phyloP scores from a whole-genome alignment of 2,113 vertebrate genomes.

The Bothrops jararaca region DNA sequence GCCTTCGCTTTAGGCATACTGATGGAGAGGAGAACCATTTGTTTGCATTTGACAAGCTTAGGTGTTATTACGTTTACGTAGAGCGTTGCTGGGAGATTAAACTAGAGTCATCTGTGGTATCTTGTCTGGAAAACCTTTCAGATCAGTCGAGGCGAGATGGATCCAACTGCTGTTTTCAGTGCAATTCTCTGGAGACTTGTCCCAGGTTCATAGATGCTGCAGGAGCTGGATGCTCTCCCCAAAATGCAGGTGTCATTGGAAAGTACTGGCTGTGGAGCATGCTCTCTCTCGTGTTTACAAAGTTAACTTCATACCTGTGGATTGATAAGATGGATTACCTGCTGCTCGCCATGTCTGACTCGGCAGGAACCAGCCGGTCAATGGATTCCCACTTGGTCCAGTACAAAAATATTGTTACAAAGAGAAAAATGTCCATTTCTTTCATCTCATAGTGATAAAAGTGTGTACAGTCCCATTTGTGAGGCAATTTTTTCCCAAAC shows the following conservation, averaged over 20 bases:
- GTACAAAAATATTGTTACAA: constrained; percentile 65
- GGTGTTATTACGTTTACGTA: background rate
- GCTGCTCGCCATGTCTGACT: constrained; percentile 61
- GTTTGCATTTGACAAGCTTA: background rate
- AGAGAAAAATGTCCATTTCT: constrained; percentile 67
- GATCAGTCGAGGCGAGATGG: constrained; percentile 34
- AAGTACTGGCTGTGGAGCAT: constrained; percentile 48
- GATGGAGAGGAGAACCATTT: background rate
- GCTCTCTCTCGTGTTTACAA: constrained; percentile 54
- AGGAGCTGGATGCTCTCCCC: constrained; percentile 52
- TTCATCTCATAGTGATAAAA: constrained; percentile 66
- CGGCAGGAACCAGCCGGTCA: constrained; percentile 62
- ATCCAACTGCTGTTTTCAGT: constrained; percentile 10
- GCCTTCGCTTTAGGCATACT: background rate
- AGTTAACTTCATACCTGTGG: constrained; percentile 58
- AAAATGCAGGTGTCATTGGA: constrained; percentile 51
- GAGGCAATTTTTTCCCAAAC: constrained; percentile 67
- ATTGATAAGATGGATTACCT: constrained; percentile 53
- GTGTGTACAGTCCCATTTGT: constrained; percentile 74
- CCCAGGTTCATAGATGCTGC: background rate
- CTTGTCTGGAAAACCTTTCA: constrained; percentile 40
- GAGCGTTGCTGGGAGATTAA: background rate
- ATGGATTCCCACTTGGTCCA: constrained; percentile 67
- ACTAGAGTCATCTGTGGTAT: constrained; percentile 38
- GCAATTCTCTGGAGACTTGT: constrained; percentile 18